A percentile compares a stretch with the other conserved stretches of the same genome.
Conservation (phyloP, 2,797 vertebrate genomes). For the Oryzias dopingdopingensis region DNA sequence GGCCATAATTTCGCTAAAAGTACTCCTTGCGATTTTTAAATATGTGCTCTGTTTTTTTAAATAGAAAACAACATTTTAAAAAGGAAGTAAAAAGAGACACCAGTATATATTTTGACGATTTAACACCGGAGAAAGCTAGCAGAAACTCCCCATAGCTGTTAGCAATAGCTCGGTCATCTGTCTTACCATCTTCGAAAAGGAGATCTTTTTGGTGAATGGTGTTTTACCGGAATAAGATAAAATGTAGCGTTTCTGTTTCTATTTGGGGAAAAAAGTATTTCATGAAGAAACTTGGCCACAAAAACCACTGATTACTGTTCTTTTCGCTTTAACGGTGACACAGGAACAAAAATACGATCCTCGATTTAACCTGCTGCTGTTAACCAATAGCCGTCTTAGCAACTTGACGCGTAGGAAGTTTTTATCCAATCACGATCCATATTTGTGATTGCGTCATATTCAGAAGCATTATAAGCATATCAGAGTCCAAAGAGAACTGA, state of each 20-base stretch:
- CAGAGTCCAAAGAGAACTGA: conserved; percentile 36
- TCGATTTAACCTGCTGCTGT: conserved; percentile 54
- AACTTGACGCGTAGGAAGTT: conserved; percentile 13
- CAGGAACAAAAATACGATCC: conserved; percentile 84
- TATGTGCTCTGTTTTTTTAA: neutral
- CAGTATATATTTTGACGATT: conserved; percentile 26
- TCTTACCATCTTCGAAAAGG: conserved; percentile 72
- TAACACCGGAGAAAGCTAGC: conserved; percentile 60
- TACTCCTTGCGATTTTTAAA: too few species aligned
- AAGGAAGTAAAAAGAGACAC: conserved; percentile 16
- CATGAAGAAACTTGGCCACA: conserved; percentile 38
- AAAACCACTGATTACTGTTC: conserved; percentile 31
- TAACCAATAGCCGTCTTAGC: conserved; percentile 62
- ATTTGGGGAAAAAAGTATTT: conserved; percentile 14
- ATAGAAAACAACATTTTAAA: conserved; percentile 4
- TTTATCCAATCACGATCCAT: conserved; percentile 51
- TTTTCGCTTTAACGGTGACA: conserved; percentile 78
- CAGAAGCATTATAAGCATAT: conserved; percentile 27
- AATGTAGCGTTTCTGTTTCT: conserved; percentile 11
- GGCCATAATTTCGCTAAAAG: too few species aligned
- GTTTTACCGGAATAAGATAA: conserved; percentile 23
- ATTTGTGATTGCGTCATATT: neutral
- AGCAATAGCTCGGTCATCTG: conserved; percentile 37
- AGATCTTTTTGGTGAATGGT: conserved; percentile 21
- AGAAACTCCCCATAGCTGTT: conserved; percentile 41